phyloP scores from a whole-genome alignment of 2,797 vertebrate species.

The Ctenopoma multispine region DNA sequence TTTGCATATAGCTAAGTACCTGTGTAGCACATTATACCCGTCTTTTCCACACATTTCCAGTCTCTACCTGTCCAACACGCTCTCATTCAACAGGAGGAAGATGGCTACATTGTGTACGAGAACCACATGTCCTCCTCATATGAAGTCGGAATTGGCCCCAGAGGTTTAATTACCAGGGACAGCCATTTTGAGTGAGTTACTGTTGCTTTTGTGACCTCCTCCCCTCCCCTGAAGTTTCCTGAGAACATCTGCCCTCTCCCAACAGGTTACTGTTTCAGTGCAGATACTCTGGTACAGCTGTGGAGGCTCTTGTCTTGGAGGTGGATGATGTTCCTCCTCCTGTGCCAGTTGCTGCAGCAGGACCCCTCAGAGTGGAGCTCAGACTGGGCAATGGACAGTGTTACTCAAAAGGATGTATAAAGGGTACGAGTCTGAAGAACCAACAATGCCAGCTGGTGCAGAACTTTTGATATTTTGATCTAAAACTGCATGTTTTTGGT shows the following conservation, averaged over 20 bases:
- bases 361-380: slow-evolving; percentile 78
- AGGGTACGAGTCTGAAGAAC: slow-evolving; percentile 60
- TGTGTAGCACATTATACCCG: too few species aligned
- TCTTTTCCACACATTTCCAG: too few species aligned
- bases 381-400: slow-evolving; percentile 80
- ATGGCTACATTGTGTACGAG: slow-evolving; percentile 77
- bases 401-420: slow-evolving; percentile 75
- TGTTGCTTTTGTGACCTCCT: not conserved
- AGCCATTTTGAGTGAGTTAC: slow-evolving; percentile 82
- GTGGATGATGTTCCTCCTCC: slow-evolving; percentile 75
- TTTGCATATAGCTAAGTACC: too few species aligned
- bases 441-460: fast-evolving
- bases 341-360: slow-evolving; percentile 61
- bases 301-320: slow-evolving; percentile 75
- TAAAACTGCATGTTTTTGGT: not conserved
- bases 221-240: not conserved
- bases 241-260: not conserved
- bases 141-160: slow-evolving; percentile 80
- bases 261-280: slow-evolving; percentile 84
- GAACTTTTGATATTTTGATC: too few species aligned
- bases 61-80: too few species aligned
- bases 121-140: slow-evolving; percentile 82
- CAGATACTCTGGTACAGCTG: slow-evolving; percentile 66
- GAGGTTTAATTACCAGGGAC: slow-evolving; percentile 83
- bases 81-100: slow-evolving; percentile 69